Conservation (phyloP, 1,140 invertebrate genomes). For the Philaenus spumarius region DNA sequence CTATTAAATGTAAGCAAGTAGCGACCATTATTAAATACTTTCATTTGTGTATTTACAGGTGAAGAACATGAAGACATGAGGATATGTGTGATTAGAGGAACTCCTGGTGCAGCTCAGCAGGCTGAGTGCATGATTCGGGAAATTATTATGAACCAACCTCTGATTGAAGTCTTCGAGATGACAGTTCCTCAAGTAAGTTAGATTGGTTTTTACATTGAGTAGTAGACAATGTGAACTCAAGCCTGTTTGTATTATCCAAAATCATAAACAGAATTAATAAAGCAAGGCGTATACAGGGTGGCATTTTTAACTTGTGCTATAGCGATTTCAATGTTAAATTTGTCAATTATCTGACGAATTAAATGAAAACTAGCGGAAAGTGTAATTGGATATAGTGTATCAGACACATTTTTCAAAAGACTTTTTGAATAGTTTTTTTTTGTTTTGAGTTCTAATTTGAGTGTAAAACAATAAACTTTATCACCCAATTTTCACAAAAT, state of each 20-base stretch:
- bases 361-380: neutral
- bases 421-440: too few relatives aligned
- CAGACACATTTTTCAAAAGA: too few relatives aligned
- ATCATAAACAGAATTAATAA: neutral
- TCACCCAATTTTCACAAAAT: too few relatives aligned
- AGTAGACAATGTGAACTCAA: too few relatives aligned
- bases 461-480: too few relatives aligned
- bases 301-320: neutral
- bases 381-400: too few relatives aligned
- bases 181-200: constrained; percentile 46
- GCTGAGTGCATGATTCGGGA: constrained; percentile 65
- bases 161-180: constrained; percentile 54
- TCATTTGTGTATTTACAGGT: constrained; percentile 33
- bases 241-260: neutral
- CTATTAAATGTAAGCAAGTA: too few relatives aligned
- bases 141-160: constrained; percentile 58
- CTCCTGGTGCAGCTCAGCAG: constrained; percentile 49
- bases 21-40: constrained; percentile 36
- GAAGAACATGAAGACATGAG: constrained; percentile 44
- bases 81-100: constrained; percentile 59
- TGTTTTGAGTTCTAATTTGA: too few relatives aligned
- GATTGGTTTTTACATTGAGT: neutral
- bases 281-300: neutral
- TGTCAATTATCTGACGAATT: too few relatives aligned
- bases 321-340: neutral